A percentile compares a stretch with the other conserved stretches of the same genome.
Evolutionary conservation across 1,140 invertebrate species (phyloP).

Genomic region (Lucilia cuprina): DNA sequence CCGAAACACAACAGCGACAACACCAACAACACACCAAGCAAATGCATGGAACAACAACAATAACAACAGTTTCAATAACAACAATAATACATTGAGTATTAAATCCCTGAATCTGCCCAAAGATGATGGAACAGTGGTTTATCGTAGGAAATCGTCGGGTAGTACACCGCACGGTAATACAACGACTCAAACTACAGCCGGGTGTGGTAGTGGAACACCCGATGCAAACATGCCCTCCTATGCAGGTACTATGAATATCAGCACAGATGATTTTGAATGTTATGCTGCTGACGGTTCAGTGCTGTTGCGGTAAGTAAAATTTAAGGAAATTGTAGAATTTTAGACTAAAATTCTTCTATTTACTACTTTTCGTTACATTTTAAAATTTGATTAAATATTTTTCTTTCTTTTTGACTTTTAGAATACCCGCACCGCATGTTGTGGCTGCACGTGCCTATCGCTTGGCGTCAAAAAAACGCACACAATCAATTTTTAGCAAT

Average conservation of each 20-base stretch:
- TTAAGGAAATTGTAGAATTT: neutral
- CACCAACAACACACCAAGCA: conserved; percentile 31
- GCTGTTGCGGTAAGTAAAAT: conserved; percentile 50
- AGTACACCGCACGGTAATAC: conserved; percentile 62
- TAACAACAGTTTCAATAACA: conserved; percentile 28
- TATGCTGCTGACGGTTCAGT: conserved; percentile 58
- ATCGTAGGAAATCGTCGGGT: conserved; percentile 68
- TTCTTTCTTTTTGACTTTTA: conserved; percentile 43
- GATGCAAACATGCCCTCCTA: neutral
- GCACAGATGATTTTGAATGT: conserved; percentile 54
- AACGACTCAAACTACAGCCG: neutral
- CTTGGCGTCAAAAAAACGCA: conserved; percentile 59
- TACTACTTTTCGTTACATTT: too few relatives aligned
- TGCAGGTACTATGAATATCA: neutral
- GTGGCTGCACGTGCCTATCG: conserved; percentile 66
- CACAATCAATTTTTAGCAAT: conserved; percentile 38
- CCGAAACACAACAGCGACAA: conserved; percentile 48
- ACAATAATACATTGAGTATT: conserved; percentile 38
- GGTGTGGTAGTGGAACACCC: neutral
- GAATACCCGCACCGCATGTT: conserved; percentile 69
- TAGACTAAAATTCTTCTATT: too few relatives aligned
- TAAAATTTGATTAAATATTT: too few relatives aligned
- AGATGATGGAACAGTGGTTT: conserved; percentile 65
- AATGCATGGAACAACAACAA: conserved; percentile 51
- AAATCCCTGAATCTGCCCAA: conserved; percentile 60